Conservation (phyloP, 1,140 invertebrate species). For the Oryzaephilus surinamensis region DNA sequence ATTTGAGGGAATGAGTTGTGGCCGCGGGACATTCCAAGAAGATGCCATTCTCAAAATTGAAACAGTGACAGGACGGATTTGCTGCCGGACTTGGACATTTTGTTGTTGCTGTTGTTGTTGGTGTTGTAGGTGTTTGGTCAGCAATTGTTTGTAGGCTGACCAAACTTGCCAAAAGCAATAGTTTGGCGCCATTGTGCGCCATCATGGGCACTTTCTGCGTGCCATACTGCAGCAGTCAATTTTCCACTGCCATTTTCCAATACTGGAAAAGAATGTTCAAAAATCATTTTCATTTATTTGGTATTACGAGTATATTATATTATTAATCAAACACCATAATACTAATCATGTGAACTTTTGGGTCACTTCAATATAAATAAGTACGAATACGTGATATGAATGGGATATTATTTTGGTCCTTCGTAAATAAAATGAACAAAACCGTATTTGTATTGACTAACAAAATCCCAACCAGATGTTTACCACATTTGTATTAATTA, state of each 20-base stretch:
- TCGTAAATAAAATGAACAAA: no score
- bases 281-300: no score
- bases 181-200: constrained; percentile 23
- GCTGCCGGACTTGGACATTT: constrained; percentile 56
- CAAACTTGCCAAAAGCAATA: constrained; percentile 15
- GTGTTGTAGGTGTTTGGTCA: constrained; percentile 13
- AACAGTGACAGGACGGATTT: constrained; percentile 75
- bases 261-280: no score
- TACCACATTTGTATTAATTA: no score
- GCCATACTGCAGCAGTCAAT: constrained; percentile 5
- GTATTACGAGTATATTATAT: no score
- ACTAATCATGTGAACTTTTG: no score
- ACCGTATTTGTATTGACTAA: no score
- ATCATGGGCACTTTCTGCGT: constrained; percentile 17
- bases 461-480: no score
- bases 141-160: constrained; percentile 13
- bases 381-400: no score
- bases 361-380: no score
- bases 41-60: constrained; percentile 81
- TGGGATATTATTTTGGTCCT: no score
- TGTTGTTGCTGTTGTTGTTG: constrained; percentile 13
- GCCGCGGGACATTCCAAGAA: constrained; percentile 80
- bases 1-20: constrained; percentile 41
- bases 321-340: no score
- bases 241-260: neutral